phyloP scores from a whole-genome alignment of 2,888 invertebrate species.

The Meteorus colon region DNA sequence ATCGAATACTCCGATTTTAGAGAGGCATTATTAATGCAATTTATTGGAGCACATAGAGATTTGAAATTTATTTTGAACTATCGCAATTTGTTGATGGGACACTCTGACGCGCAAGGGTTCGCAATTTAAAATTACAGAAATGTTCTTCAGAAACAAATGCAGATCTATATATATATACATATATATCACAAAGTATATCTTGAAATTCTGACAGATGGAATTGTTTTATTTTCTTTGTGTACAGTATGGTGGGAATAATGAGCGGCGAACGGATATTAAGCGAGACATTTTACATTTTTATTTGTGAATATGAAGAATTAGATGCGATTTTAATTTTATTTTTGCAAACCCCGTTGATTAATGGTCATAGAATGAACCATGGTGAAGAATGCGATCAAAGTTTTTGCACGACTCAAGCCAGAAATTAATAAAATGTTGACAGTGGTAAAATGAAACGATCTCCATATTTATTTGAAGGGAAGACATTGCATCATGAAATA shows the following conservation, averaged over 20 bases:
- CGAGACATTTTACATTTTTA: background rate
- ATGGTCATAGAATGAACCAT: slow-evolving; percentile 54
- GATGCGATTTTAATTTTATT: background rate
- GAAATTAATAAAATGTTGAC: slow-evolving; percentile 46
- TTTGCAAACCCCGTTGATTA: background rate
- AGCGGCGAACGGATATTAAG: background rate
- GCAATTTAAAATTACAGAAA: too few species aligned
- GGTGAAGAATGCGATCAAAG: slow-evolving; percentile 72
- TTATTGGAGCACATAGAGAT: too few species aligned
- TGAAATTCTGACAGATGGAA: too few species aligned
- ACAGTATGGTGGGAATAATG: background rate
- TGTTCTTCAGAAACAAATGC: too few species aligned
- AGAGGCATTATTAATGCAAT: too few species aligned
- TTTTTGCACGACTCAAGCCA: slow-evolving; percentile 72
- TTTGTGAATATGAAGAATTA: background rate
- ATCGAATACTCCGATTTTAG: too few species aligned
- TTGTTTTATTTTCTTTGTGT: too few species aligned
- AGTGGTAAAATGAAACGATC: slow-evolving; percentile 43
- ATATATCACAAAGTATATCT: too few species aligned
- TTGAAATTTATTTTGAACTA: too few species aligned
- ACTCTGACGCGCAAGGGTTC: too few species aligned
- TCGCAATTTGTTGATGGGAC: too few species aligned
- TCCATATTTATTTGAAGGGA: background rate
- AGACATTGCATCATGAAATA: slow-evolving; percentile 9
- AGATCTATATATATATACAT: too few species aligned